A percentile compares a stretch with the other conserved stretches of the same genome.
Conservation (phyloP, 2,888 invertebrate genomes). For the Euplexia lucipara region DNA sequence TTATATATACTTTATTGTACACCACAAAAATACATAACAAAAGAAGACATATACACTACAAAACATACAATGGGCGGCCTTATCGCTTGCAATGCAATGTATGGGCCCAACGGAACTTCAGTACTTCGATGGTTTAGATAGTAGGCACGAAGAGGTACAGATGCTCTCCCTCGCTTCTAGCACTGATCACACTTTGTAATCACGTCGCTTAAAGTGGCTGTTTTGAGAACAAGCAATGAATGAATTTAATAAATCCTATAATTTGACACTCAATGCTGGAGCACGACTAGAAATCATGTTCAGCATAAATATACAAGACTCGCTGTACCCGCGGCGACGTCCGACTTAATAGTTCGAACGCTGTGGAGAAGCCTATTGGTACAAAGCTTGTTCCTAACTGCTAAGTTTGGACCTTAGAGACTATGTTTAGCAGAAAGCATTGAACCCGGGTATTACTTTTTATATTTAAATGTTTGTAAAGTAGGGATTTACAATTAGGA, state of each 20-base stretch:
- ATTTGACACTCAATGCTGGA: conserved; percentile 25
- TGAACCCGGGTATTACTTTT: too few relatives aligned
- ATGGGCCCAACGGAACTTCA: not conserved
- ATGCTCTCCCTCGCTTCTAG: conserved; percentile 9
- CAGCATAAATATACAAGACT: conserved; percentile 32
- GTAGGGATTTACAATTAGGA: conserved; percentile 15
- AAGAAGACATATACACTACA: too few relatives aligned
- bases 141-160: not conserved
- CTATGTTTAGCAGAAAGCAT: not conserved
- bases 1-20: too few relatives aligned
- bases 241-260: conserved; percentile 36
- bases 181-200: conserved; percentile 32
- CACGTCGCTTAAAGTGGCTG: not conserved
- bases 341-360: not conserved
- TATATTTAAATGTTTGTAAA: too few relatives aligned
- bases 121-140: too few relatives aligned
- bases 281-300: conserved; percentile 15
- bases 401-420: too few relatives aligned
- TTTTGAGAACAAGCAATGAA: conserved; percentile 21
- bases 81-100: too few relatives aligned
- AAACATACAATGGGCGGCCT: too few relatives aligned
- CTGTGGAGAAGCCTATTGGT: too few relatives aligned
- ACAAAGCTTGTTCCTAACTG: too few relatives aligned
- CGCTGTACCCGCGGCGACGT: conserved; percentile 6
- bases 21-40: too few relatives aligned